Percentiles rank a stretch among this genome's conserved stretches.
Conservation (phyloP, 2,797 vertebrate species). For the Syngnathus rostellatus region DNA sequence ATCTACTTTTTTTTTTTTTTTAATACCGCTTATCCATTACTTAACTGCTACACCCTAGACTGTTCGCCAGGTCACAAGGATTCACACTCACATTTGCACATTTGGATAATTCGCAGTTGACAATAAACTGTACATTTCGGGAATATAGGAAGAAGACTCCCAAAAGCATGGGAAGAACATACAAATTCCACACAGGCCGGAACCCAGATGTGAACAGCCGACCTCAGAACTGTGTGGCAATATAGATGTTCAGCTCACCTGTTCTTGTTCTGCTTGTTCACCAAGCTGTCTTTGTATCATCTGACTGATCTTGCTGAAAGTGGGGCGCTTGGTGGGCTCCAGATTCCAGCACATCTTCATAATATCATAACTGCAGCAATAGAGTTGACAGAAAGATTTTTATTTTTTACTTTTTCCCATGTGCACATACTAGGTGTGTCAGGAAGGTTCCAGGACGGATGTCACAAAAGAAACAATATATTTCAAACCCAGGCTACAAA, state of each 20-base stretch:
- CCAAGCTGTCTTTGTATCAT: conserved; percentile 79
- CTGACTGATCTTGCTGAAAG: conserved; percentile 80
- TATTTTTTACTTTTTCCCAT: neutral
- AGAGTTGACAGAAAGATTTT: neutral
- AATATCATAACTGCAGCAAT: conserved; percentile 78
- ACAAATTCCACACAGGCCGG: neutral
- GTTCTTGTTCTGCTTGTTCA: conserved; percentile 65
- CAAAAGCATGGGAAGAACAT: no score
- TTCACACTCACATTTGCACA: no score
- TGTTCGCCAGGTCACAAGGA: no score
- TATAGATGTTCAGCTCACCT: conserved; percentile 31
- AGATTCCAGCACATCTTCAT: conserved; percentile 96
- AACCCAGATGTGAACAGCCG: neutral
- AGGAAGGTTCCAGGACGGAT: neutral
- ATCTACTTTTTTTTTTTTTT: neutral
- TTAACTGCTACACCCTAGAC: no score
- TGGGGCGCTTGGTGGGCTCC: conserved; percentile 82
- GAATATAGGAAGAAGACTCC: neutral
- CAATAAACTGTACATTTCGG: neutral
- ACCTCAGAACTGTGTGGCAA: neutral
- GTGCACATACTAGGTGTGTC: neutral
- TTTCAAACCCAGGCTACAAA: neutral
- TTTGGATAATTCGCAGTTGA: neutral
- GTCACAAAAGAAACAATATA: neutral
- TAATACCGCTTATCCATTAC: neutral